A percentile compares a stretch with the other conserved stretches of the same genome.
Evolutionary conservation across 2,888 invertebrate species (phyloP).

Genomic region (Drosophila setosimentum): DNA sequence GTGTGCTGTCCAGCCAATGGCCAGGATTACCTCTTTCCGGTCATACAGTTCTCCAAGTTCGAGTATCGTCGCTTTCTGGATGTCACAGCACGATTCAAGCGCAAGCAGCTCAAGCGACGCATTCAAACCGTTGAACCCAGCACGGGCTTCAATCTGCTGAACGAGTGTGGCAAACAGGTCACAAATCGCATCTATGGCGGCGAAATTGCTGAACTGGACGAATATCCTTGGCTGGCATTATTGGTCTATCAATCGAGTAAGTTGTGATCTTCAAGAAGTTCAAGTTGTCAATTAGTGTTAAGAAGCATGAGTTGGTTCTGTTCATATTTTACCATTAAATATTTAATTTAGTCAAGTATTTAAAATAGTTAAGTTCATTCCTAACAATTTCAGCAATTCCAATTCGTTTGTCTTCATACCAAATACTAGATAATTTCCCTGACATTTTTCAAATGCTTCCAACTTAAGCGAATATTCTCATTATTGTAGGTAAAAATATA

Average conservation of each 20-base stretch:
- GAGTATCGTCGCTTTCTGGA: slow-evolving; percentile 74
- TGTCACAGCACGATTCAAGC: slow-evolving; percentile 76
- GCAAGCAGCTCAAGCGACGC: slow-evolving; percentile 82
- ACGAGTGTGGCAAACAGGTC: slow-evolving; percentile 87
- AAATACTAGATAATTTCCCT: neutral
- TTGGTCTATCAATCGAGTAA: slow-evolving; percentile 87
- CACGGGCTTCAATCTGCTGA: slow-evolving; percentile 76
- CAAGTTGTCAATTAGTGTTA: neutral
- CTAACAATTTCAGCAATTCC: neutral
- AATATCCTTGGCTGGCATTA: slow-evolving; percentile 88
- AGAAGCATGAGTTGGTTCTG: neutral
- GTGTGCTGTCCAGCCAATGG: slow-evolving; percentile 83
- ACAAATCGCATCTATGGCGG: slow-evolving; percentile 88
- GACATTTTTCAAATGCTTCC: neutral
- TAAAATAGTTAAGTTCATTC: too few relatives aligned
- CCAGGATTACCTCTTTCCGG: slow-evolving; percentile 80
- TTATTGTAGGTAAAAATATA: neutral
- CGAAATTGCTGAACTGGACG: slow-evolving; percentile 87
- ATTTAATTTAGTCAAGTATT: too few relatives aligned
- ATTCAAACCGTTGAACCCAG: slow-evolving; percentile 81
- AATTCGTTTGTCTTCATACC: neutral
- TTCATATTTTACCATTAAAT: neutral
- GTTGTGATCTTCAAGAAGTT: slow-evolving; percentile 33
- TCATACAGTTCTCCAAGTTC: slow-evolving; percentile 79
- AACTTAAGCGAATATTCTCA: neutral